Evolutionary conservation across 2,888 invertebrate species (phyloP).

Genomic region (Ametastegia equiseti): DNA sequence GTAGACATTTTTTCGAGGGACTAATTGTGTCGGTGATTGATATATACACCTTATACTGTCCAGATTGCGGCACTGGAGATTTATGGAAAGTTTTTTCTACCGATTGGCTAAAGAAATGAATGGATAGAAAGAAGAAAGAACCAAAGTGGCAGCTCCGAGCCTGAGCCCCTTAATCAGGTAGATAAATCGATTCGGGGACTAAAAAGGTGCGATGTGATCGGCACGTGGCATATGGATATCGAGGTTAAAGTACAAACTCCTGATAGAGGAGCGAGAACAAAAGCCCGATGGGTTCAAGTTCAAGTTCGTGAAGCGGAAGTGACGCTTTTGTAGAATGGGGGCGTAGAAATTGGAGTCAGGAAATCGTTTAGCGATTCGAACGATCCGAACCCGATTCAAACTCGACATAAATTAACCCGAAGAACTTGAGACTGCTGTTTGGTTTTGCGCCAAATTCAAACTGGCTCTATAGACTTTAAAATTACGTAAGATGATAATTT

Average conservation of each 20-base stretch:
- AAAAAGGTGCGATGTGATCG: slow-evolving; percentile 16
- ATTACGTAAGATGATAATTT: too few species aligned
- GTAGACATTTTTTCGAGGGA: background rate
- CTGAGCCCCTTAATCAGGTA: background rate
- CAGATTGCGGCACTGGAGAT: background rate
- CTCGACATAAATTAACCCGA: background rate
- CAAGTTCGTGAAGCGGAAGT: slow-evolving; percentile 28
- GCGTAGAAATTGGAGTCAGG: background rate
- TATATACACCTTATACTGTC: background rate
- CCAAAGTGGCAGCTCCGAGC: background rate
- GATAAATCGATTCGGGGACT: background rate
- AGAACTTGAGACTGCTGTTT: too few species aligned
- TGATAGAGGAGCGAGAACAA: background rate
- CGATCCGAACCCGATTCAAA: background rate
- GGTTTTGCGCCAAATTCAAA: background rate
- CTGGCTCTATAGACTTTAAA: too few species aligned
- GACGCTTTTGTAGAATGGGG: background rate
- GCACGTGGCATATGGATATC: slow-evolving; percentile 9
- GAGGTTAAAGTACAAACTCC: background rate
- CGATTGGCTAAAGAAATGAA: background rate
- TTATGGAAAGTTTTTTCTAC: background rate
- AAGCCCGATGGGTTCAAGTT: slow-evolving; percentile 17
- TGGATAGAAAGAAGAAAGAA: too few species aligned
- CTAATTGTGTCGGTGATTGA: too few species aligned
- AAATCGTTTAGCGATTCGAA: background rate